These are phyloP conservation scores for Sterrhoptilus dennistouni DNA, from an alignment of 2,113 vertebrate genomes.

Conservation along the genomic window DNA sequence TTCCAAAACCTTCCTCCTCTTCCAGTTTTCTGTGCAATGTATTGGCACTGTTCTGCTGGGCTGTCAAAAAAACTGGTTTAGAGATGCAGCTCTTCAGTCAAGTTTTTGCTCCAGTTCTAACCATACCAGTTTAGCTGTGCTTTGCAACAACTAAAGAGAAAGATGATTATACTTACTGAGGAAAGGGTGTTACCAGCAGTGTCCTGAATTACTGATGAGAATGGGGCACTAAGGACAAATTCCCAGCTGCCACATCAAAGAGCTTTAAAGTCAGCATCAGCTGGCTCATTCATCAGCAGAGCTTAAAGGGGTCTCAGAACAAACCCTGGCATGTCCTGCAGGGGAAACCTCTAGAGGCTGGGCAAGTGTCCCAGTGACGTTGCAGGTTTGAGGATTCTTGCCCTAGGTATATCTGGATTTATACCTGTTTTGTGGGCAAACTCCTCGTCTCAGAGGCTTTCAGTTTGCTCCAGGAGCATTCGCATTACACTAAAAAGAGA, in stretches of 20 bases:
- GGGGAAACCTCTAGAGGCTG: neutral
- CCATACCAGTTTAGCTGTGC: slow-evolving; percentile 32
- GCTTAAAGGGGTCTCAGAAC: slow-evolving; percentile 3
- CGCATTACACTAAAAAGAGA: slow-evolving; percentile 26
- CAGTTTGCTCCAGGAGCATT: neutral
- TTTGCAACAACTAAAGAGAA: slow-evolving; percentile 33
- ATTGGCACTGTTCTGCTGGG: slow-evolving; percentile 81
- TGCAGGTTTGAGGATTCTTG: neutral
- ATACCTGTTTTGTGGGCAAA: neutral
- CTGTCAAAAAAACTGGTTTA: slow-evolving; percentile 85
- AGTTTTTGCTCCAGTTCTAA: slow-evolving; percentile 73
- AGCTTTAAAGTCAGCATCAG: slow-evolving; percentile 19
- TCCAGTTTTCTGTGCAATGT: slow-evolving; percentile 83
- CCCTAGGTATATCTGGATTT: neutral
- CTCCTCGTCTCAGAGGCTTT: neutral
- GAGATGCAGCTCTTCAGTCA: slow-evolving; percentile 81
- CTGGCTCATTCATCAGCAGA: neutral
- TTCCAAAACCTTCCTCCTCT: slow-evolving; percentile 86
- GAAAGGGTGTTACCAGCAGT: slow-evolving; percentile 7
- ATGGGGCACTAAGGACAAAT: neutral
- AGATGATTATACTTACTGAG: slow-evolving; percentile 63
- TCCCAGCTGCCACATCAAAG: slow-evolving; percentile 13
- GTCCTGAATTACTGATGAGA: slow-evolving; percentile 7
- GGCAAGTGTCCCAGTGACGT: neutral
- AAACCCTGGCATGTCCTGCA: neutral